phyloP scores from a whole-genome alignment of 2,888 invertebrate genomes.

The Actias luna region DNA sequence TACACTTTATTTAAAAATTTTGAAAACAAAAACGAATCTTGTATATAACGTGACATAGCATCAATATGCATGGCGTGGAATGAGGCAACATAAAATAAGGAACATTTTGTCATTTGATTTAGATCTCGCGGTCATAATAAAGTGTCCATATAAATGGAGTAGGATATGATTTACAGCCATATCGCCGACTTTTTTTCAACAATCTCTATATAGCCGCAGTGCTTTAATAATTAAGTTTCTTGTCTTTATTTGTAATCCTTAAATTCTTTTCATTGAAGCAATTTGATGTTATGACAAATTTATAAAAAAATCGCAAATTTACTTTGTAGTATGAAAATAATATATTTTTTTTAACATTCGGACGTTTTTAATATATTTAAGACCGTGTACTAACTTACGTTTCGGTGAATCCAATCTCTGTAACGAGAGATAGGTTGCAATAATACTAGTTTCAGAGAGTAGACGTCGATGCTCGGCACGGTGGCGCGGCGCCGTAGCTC shows the following conservation, averaged over 20 bases:
- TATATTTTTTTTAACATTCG: background rate
- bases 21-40: background rate
- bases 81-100: conserved; percentile 77
- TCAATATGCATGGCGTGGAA: conserved; percentile 68
- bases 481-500: conserved; percentile 17
- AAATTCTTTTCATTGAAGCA: background rate
- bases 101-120: conserved; percentile 81
- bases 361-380: background rate
- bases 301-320: too few relatives aligned
- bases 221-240: background rate
- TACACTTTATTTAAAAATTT: background rate
- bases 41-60: conserved; percentile 26
- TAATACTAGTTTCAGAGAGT: conserved; percentile 18
- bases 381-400: conserved; percentile 14
- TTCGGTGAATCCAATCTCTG: conserved; percentile 10
- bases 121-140: conserved; percentile 77
- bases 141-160: conserved; percentile 79
- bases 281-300: background rate
- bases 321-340: background rate
- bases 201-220: conserved; percentile 30
- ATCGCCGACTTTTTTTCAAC: conserved; percentile 67
- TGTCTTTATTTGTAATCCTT: background rate
- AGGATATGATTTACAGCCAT: conserved; percentile 74
- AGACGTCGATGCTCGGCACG: conserved; percentile 11
- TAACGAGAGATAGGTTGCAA: conserved; percentile 16